Evolutionary conservation across 2,113 vertebrate species (phyloP).

Genomic region (Python bivittatus): DNA sequence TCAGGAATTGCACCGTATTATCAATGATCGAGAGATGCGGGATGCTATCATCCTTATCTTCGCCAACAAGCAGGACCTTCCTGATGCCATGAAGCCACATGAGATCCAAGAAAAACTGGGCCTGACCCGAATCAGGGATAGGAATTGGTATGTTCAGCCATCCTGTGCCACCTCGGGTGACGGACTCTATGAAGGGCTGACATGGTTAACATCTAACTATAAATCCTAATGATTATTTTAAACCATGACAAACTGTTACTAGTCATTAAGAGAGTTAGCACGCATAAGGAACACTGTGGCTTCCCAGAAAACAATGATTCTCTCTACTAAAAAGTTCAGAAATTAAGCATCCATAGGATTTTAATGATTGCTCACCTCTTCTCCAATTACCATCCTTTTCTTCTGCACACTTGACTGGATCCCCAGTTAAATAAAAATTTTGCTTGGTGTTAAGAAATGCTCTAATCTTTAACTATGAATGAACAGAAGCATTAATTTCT

Average conservation of each 20-base stretch:
- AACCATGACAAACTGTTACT: conserved; percentile 17
- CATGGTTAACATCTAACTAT: conserved; percentile 99
- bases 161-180: conserved; percentile 97
- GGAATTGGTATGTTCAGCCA: conserved; percentile 99
- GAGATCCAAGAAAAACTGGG: conserved; percentile 99
- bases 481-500: conserved; percentile 73
- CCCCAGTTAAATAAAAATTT: conserved; percentile 56
- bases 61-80: conserved; percentile 99
- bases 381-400: conserved; percentile 70
- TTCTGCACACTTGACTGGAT: conserved; percentile 68
- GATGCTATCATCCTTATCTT: conserved; percentile 99
- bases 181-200: conserved; percentile 98
- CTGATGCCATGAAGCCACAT: conserved; percentile 98
- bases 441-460: conserved; percentile 76
- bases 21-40: conserved; percentile 98
- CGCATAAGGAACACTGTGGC: conserved; percentile 51
- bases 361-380: conserved; percentile 70
- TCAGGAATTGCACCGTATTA: conserved; percentile 98
- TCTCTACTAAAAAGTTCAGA: conserved; percentile 67
- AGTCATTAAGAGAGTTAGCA: conserved; percentile 11
- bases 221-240: conserved; percentile 92
- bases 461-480: conserved; percentile 69
- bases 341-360: conserved; percentile 84
- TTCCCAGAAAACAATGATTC: conserved; percentile 73
- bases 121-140: conserved; percentile 98